Base-by-base conservation (phyloP, 2,888 invertebrate genomes). In the Eumerus sabulonum region DNA sequence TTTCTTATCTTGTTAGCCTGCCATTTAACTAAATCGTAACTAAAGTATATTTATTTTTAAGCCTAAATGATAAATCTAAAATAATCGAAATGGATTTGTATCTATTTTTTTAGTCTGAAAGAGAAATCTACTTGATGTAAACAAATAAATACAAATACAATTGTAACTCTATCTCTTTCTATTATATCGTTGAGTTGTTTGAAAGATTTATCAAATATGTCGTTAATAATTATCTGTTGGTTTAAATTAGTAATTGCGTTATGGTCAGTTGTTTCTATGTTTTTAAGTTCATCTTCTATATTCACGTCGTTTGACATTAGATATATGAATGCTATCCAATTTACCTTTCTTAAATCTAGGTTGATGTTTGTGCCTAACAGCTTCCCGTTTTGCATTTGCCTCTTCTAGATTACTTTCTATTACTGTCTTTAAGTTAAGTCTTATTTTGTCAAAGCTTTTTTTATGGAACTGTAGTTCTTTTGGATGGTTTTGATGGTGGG, bases 361-460 rank as follows among this genome's bases (percentile, higher is more conserved):
- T 9, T 59, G 36, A n/a, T 73, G 59, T 11, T 72, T 66, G 45
- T 57, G 64, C 27, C 72, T 57, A 35, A 73, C 57, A 27, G 66
- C 72, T n/a, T 72, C 71, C 11, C 56, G 13, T 1, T 45, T 57
- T 18, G 17, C 12, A 9, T 54, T 42, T 18, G 42, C 16, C 18
- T 35, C 14, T 14, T 44, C 27, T 0, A 56, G 4, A 14, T 13
- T 9, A 3, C 19, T 53, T 38, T 70, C 16, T 38, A 53, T 44
- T 17, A 19, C 9, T 36, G 18, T 48, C 13, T 17, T 16, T 38
- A 51, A 35, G 12, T 62, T 60, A 54, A 48, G 11, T 40, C 53
- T 19, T n/a, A 71, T 62, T 19, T 42, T 54, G 11, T 48, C 11
- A 54, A 71, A 62, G 16, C 62, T 48, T 47, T 42, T 35, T 71